Evolutionary conservation across 2,888 invertebrate species (phyloP).

Genomic region (Trissoscelio sp.): DNA sequence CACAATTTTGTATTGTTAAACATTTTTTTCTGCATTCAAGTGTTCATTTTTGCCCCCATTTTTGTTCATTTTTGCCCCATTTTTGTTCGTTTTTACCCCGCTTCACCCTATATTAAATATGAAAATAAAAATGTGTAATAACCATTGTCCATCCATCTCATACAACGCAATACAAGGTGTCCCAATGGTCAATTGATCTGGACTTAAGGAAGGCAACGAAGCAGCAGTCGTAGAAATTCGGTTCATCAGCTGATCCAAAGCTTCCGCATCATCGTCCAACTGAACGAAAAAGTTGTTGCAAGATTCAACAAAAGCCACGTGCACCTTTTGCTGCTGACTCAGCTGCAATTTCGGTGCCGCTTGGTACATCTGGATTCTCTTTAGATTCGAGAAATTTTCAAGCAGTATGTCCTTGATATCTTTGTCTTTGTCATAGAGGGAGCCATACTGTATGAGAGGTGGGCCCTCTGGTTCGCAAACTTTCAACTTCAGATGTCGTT

Average conservation of each 20-base stretch:
- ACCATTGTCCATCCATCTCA: conserved; percentile 92
- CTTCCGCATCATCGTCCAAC: conserved; percentile 86
- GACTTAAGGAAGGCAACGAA: conserved; percentile 80
- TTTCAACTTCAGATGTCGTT: conserved; percentile 87
- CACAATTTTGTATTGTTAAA: no score
- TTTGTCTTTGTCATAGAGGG: conserved; percentile 85
- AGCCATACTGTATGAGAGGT: conserved; percentile 90
- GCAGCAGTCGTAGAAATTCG: conserved; percentile 87
- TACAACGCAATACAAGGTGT: conserved; percentile 92
- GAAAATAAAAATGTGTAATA: no score
- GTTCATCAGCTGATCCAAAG: conserved; percentile 88
- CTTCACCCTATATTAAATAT: no score
- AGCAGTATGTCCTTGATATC: conserved; percentile 86
- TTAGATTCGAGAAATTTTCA: conserved; percentile 74
- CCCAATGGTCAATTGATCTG: conserved; percentile 85
- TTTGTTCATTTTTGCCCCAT: no score
- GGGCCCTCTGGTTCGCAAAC: conserved; percentile 89
- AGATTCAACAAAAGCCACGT: conserved; percentile 88
- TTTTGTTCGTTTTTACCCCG: no score
- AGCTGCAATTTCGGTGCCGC: conserved; percentile 69
- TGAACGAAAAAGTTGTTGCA: conserved; percentile 91
- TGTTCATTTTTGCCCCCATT: no score
- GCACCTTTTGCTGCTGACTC: conserved; percentile 75
- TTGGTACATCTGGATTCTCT: conserved; percentile 67
- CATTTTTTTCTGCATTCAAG: conserved; percentile 12